A percentile compares a stretch with the other conserved stretches of the same genome.
These are phyloP conservation scores for Oligia latruncula DNA, from an alignment of 2,888 invertebrate genomes.

Conservation along the genomic window DNA sequence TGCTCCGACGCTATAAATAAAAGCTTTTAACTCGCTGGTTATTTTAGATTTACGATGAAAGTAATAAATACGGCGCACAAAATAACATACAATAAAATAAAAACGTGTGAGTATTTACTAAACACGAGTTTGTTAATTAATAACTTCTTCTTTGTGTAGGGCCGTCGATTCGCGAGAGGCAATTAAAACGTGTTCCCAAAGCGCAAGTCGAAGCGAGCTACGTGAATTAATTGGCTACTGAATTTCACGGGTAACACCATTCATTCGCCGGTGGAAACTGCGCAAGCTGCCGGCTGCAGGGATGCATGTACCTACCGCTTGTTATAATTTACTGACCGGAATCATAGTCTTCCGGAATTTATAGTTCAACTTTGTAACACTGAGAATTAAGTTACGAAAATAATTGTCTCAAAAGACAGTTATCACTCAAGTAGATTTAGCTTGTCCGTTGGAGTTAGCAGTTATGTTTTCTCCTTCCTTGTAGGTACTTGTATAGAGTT, in stretches of 20 bases:
- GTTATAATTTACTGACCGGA: constrained; percentile 48
- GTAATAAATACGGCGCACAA: constrained; percentile 63
- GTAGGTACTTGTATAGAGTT: constrained; percentile 4
- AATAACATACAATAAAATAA: constrained; percentile 44
- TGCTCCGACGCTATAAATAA: constrained; percentile 73
- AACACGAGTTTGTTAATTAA: constrained; percentile 68
- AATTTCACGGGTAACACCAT: constrained; percentile 66
- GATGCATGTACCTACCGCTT: constrained; percentile 31
- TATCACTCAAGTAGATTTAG: background rate
- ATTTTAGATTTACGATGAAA: constrained; percentile 72
- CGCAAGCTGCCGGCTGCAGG: constrained; percentile 45
- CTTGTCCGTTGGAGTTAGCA: background rate
- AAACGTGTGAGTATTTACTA: constrained; percentile 40
- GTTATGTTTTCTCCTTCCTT: constrained; percentile 10
- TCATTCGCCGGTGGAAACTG: constrained; percentile 53
- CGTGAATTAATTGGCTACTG: constrained; percentile 71
- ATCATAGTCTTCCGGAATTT: constrained; percentile 31
- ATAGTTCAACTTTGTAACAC: constrained; percentile 33
- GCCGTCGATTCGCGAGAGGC: constrained; percentile 66
- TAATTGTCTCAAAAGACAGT: background rate
- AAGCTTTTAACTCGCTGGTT: constrained; percentile 75
- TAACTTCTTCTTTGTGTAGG: constrained; percentile 63
- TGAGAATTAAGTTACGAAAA: constrained; percentile 17
- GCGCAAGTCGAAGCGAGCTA: constrained; percentile 54
- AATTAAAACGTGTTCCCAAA: constrained; percentile 71